Evolutionary conservation across 2,888 invertebrate genomes (phyloP), one percentile per base, ranked within the genome.

Genomic region (Aleiodes testaceus): DNA sequence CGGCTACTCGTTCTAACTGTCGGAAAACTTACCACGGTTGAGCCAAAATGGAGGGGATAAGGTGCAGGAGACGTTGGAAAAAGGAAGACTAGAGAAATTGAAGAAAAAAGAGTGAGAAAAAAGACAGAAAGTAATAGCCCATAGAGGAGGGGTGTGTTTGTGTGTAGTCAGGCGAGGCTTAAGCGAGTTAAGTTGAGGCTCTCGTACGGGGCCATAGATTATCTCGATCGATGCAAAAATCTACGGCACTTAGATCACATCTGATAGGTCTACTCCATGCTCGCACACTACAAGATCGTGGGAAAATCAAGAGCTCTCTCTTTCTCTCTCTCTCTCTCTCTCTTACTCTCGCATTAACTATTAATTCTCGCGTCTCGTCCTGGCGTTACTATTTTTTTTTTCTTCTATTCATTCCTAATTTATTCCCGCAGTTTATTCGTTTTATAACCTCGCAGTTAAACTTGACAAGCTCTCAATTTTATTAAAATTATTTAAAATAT

Each of bases 191-290:
- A 59, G 59, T 59, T 64, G 69, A 72, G 72, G 69, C 70, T 74
- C 70, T 74, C 72, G 74, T 71, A 47, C 26, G 70, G 70, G 74
- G 74, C 65, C 72, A 75, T 74, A 74, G 75, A 79, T 78, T 79
- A 80, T 76, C 75, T 72, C 72, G 70, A 72, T 59, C 69, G 75
- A 76, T 74, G 78, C 74, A 79, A 80, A 80, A 80, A 79, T 79
- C 74, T 70, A 72, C 68, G 70, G 72, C 72, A 71, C 72, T 74
- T 75, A 78, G 75, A 78, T 77, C 77, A 75, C 77, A 75, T 77
- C 72, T 75, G 77, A 78, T 77, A 75, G 73, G 75, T 36, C 36
- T 72, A 73, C 55, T 59, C 42, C 59, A 59, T 68, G 64, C 50
- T 16, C 20, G 26, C 59, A 69, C 69, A 66, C 69, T 63, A 70